phyloP scores from a whole-genome alignment of 2,888 invertebrate genomes.

The Phasia obesa region DNA sequence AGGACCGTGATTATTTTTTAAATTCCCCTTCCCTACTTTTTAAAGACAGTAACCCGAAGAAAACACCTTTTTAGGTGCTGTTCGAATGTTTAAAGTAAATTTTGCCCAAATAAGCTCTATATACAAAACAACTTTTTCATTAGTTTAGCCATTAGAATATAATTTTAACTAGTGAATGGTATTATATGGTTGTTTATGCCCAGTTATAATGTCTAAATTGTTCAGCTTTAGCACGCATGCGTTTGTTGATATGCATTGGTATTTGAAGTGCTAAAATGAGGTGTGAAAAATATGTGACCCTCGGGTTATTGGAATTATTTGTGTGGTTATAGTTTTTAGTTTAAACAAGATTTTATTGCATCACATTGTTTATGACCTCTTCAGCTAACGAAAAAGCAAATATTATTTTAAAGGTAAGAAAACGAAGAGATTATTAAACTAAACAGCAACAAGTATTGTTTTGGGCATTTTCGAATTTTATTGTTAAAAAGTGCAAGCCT shows the following conservation, averaged over 20 bases:
- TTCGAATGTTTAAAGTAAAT: no score
- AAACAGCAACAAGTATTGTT: background rate
- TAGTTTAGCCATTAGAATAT: no score
- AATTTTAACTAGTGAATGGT: background rate
- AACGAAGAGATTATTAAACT: constrained; percentile 52
- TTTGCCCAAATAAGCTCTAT: no score
- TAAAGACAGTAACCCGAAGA: no score
- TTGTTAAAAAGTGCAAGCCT: no score
- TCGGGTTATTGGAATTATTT: constrained; percentile 56
- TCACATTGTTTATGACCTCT: constrained; percentile 29
- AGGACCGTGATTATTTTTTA: no score
- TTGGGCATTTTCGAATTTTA: no score
- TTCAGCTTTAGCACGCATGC: constrained; percentile 6
- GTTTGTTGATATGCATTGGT: constrained; percentile 30
- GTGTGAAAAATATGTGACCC: constrained; percentile 66
- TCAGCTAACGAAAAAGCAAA: constrained; percentile 13
- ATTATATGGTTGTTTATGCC: background rate
- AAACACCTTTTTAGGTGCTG: no score
- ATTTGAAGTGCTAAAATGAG: constrained; percentile 57
- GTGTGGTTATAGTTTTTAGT: constrained; percentile 26
- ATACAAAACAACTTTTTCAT: no score
- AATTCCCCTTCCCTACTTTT: no score
- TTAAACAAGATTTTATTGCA: constrained; percentile 51
- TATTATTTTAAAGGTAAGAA: constrained; percentile 10
- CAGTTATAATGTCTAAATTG: background rate